Conservation (phyloP, 2,888 invertebrate species). For the Ischnus inquisitorius region DNA sequence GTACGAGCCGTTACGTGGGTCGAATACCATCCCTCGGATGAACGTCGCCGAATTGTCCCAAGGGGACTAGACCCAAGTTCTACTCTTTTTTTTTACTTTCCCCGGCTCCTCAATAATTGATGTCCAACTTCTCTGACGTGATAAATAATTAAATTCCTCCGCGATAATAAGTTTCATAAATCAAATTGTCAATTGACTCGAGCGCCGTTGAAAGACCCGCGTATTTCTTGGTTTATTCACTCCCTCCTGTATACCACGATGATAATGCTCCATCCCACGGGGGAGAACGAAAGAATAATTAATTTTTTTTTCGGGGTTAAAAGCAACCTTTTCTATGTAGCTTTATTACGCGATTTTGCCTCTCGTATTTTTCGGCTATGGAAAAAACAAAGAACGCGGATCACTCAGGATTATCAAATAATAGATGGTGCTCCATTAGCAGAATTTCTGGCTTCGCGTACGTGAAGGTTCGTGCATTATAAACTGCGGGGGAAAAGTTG, state of each 20-base stretch:
- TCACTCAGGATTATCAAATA: constrained; percentile 8
- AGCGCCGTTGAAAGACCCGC: constrained; percentile 1
- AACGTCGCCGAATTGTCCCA: constrained; percentile 67
- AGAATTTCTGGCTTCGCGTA: not conserved
- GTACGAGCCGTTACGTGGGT: constrained; percentile 68
- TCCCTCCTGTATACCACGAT: not conserved
- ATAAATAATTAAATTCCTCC: constrained; percentile 66
- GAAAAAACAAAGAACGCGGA: not conserved
- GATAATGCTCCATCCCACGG: not conserved
- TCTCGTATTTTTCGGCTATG: no score
- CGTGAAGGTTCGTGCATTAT: not conserved
- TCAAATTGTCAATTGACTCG: constrained; percentile 62
- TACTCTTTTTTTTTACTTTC: constrained; percentile 49
- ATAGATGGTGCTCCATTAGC: not conserved
- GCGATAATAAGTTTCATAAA: constrained; percentile 60
- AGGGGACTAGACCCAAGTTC: constrained; percentile 39
- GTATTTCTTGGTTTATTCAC: not conserved
- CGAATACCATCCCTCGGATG: constrained; percentile 66
- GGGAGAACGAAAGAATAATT: no score
- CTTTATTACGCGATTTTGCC: not conserved
- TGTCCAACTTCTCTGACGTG: constrained; percentile 65
- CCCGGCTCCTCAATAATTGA: constrained; percentile 65
- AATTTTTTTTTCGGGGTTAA: not conserved
- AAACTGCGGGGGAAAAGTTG: not conserved
- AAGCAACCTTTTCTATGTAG: not conserved